Percentiles rank a stretch among this genome's conserved stretches.
These are phyloP conservation scores for Mirza zaza DNA, from an alignment of 2,113 vertebrate species.

Conservation along the genomic window DNA sequence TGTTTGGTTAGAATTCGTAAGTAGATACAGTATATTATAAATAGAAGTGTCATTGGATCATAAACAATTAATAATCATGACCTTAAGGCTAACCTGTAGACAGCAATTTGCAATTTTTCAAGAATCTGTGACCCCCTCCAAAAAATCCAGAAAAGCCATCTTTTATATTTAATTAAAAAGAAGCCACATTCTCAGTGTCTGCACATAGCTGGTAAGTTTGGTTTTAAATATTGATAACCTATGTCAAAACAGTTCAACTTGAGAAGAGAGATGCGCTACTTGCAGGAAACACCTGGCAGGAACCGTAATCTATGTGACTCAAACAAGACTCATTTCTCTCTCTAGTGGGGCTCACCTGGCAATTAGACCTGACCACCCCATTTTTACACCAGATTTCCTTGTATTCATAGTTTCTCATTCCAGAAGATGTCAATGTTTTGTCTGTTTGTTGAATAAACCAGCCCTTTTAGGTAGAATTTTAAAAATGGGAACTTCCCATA, in stretches of 20 bases:
- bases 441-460: background rate
- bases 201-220: background rate
- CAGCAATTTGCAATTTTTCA: background rate
- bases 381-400: background rate
- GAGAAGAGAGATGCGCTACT: background rate
- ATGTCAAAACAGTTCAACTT: background rate
- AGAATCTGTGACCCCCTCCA: background rate
- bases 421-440: background rate
- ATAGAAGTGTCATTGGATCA: background rate
- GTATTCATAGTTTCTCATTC: background rate
- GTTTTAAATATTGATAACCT: background rate
- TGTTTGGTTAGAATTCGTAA: conserved; percentile 22
- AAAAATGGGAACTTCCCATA: background rate
- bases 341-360: background rate
- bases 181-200: background rate
- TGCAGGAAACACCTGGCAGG: background rate
- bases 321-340: background rate
- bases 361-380: background rate
- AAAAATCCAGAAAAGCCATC: background rate
- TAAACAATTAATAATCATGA: background rate
- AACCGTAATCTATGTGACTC: background rate
- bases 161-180: conserved; percentile 13
- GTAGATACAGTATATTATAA: background rate
- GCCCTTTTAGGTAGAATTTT: background rate
- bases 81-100: background rate